Conservation (phyloP, 2,888 invertebrate species). For the Stenodema calcarata region DNA sequence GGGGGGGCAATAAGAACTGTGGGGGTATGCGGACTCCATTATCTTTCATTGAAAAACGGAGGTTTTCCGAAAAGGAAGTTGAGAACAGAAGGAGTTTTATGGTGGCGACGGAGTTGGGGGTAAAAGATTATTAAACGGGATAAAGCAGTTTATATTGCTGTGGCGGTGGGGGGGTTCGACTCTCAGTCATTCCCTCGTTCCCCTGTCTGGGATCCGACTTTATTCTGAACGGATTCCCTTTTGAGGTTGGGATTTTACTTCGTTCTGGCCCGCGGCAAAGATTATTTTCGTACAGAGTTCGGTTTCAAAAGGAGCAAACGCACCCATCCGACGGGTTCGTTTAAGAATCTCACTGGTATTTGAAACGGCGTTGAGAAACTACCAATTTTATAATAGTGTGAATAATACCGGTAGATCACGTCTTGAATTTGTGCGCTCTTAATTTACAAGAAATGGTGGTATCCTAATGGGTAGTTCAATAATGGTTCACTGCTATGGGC, state of each 20-base stretch:
- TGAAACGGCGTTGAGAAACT: no score
- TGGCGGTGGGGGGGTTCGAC: not conserved
- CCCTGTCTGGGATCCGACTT: not conserved
- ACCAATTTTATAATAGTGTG: no score
- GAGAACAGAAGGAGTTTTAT: not conserved
- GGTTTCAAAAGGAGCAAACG: not conserved
- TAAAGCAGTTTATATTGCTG: constrained; percentile 24
- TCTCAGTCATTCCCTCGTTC: not conserved
- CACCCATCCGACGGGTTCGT: no score
- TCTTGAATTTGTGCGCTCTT: no score
- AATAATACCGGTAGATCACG: no score
- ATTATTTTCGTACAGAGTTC: not conserved
- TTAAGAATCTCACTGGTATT: no score
- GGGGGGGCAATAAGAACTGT: not conserved
- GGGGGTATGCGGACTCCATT: not conserved
- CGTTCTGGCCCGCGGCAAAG: not conserved
- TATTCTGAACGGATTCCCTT: not conserved
- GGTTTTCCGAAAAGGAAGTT: not conserved
- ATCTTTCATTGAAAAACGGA: not conserved
- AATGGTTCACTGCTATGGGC: no score
- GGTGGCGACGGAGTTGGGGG: not conserved
- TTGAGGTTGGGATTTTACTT: not conserved
- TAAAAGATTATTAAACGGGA: constrained; percentile 27
- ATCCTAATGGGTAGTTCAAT: no score
- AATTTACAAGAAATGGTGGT: no score